Evolutionary conservation across 2,113 vertebrate species (phyloP), one percentile per base, ranked within the genome.

Genomic region (Lophochroa leadbeateri): DNA sequence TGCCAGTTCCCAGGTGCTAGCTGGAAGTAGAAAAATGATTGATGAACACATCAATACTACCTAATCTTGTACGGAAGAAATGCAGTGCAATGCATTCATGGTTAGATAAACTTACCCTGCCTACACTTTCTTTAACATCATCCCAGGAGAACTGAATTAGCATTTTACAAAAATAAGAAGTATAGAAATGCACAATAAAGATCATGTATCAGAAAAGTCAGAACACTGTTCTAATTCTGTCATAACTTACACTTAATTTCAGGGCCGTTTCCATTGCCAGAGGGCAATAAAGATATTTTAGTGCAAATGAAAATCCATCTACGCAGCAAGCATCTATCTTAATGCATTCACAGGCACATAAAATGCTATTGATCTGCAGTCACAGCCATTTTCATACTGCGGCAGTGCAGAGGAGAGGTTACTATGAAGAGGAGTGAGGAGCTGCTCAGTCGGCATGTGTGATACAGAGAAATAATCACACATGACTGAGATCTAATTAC

Each of bases 91-190:
- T 58, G 76, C 65, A 57, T 82, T 72, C 90, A 52, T 0, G 0
- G 53, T 50, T 77, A 93, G 72, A 84, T 78, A 84, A 88, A 60
- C 69, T 68, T 57, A 64, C 60, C n/a, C 82, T 82, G 83, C 27
- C 86, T 82, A 77, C 25, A 47, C 49, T 79, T 65, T 68, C 71
- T 81, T 67, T 67, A 91, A 72, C 64, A 61, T 63, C 70, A 77
- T 43, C 86, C 67, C 91, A 67, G 61, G 70, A 84, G 91, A 96
- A 52, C 52, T 85, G 81, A 96, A 91, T 91, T 92, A 96, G 92
- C 86, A 77, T 95, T 91, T 94, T 87, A 76, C 81, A 84, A 84
- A 91, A 95, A 89, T 74, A 89, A 64, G 29, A 85, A 25, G 23
- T 39, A 69, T 16, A 46, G 85, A 85, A 94, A 92, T 50, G 37